Evolutionary conservation across 1,140 invertebrate genomes (phyloP).

Genomic region (Caenorhabditis inopinata): DNA sequence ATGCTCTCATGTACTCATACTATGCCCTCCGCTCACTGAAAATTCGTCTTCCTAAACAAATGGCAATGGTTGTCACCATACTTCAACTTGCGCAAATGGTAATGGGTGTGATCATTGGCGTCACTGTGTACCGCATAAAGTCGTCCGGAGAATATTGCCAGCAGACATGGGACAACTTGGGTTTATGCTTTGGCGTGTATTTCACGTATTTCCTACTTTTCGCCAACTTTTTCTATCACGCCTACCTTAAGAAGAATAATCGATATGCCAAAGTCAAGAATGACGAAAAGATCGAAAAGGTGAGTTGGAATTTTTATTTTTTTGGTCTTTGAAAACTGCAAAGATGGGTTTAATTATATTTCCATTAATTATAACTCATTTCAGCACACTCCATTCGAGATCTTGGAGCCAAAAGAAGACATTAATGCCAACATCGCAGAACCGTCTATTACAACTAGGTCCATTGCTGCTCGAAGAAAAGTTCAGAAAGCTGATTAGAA

Average conservation of each 20-base stretch:
- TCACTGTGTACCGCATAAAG: constrained; percentile 75
- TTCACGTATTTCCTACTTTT: constrained; percentile 72
- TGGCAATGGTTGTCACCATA: constrained; percentile 88
- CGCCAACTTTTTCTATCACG: constrained; percentile 70
- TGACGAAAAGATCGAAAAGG: background rate
- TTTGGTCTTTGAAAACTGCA: background rate
- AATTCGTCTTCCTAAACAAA: constrained; percentile 80
- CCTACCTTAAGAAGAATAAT: constrained; percentile 68
- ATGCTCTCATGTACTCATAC: constrained; percentile 98
- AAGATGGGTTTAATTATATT: background rate
- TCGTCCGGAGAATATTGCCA: constrained; percentile 74
- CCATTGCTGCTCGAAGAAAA: constrained; percentile 1
- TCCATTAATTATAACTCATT: background rate
- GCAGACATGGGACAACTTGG: constrained; percentile 83
- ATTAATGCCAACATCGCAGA: constrained; percentile 33
- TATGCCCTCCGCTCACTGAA: constrained; percentile 82
- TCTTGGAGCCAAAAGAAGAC: constrained; percentile 18
- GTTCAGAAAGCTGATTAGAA: constrained; percentile 37
- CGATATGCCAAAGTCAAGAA: constrained; percentile 31
- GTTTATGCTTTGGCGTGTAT: constrained; percentile 90
- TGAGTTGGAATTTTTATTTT: background rate
- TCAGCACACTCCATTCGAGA: background rate
- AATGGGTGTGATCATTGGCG: constrained; percentile 84
- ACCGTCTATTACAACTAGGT: background rate
- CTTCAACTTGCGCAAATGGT: constrained; percentile 93